Base-by-base conservation (phyloP, 2,113 vertebrate genomes). In the Chaetops frenatus region DNA sequence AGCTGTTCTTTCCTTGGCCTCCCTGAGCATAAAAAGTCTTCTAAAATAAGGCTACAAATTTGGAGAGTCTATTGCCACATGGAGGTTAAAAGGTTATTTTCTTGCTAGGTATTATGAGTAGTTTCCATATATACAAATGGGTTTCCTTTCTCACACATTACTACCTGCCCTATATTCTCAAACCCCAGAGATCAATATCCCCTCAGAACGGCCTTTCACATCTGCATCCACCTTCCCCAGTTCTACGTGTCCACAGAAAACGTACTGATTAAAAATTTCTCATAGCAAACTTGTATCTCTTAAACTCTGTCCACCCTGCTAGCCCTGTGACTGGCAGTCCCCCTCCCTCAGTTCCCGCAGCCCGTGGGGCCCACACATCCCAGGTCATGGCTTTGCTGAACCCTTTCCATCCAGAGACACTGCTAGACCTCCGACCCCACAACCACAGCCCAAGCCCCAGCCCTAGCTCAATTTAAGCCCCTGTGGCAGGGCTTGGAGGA, bases 231-330 rank as follows among this genome's bases (percentile, higher is more conserved):
- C 2, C 2, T 90, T 71, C 35, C 17, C 40, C 31, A 22, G 48
- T 25, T 15, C 40, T 66, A 12, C 8, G 7, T 17, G 14, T 28
- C 72, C 15, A 70, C 25, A 72, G 42, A 66, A 92, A 60, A 76
- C 6, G 12, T 15, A 42, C 25, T 13, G 5, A 53, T 78, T 64
- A 60, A 48, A 69, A 69, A 36, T 5, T 38, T 31, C 13, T 31
- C 7, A 24, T 15, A 23, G 22, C 58, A 45, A 25, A 62, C 20
- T 22, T n/a, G 0, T 6, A 20, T 23, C 38, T 62, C 17, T 9
- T 15, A 14, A 13, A n/a, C 21, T 47, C 7, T 0, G 1, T 47
- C 18, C 8, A 31, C 8, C 27, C 38, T 29, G 14, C 48, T 23
- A 23, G 24, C 40, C 11, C 70, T 29, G 38, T 16, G 28, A 33